These are phyloP conservation scores for Fregetta grallaria DNA, from an alignment of 2,113 vertebrate genomes.

Conservation along the genomic window DNA sequence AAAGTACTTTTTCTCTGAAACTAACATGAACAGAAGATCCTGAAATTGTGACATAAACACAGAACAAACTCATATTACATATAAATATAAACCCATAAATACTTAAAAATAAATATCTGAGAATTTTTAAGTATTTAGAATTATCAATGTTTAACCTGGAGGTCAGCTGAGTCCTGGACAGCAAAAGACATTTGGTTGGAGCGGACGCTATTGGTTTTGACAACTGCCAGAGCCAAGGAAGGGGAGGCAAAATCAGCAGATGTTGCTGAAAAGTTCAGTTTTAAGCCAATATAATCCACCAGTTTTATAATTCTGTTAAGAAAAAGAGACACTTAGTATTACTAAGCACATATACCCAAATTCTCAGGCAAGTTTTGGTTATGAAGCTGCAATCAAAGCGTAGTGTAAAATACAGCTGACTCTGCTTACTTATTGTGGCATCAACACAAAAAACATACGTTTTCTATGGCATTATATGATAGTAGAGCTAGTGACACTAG, in stretches of 20 bases:
- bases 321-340: background rate
- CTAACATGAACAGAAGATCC: background rate
- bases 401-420: background rate
- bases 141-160: slow-evolving; percentile 77
- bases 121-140: background rate
- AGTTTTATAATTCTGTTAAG: slow-evolving; percentile 81
- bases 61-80: background rate
- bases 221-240: slow-evolving; percentile 84
- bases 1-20: background rate
- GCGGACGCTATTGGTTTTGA: slow-evolving; percentile 72
- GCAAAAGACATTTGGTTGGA: slow-evolving; percentile 79
- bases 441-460: background rate
- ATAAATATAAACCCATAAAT: background rate
- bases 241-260: slow-evolving; percentile 70
- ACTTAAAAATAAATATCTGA: background rate
- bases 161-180: slow-evolving; percentile 73
- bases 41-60: background rate
- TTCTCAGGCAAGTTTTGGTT: background rate
- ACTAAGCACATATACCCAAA: background rate
- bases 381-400: background rate
- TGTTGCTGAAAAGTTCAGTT: slow-evolving; percentile 73
- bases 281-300: slow-evolving; percentile 84
- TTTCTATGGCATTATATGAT: background rate
- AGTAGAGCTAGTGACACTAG: background rate
- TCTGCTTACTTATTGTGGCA: background rate